Conservation (phyloP, 2,797 vertebrate species). For the Eulemur albifrons region DNA sequence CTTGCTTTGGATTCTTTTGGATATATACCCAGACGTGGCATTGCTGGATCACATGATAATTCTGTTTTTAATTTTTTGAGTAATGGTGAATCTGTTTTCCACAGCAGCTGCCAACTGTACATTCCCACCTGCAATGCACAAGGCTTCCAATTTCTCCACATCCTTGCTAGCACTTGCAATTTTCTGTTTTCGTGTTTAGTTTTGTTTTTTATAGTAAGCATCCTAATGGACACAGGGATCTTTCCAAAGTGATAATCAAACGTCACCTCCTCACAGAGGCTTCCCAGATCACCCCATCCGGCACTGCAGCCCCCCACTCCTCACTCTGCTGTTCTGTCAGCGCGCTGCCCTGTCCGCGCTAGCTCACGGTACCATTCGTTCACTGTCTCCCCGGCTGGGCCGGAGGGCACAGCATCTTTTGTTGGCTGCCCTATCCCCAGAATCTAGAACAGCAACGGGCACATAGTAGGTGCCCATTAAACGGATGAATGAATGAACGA, state of each 20-base stretch:
- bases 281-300: not conserved
- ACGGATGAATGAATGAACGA: not conserved
- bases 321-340: not conserved
- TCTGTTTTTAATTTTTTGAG: not conserved
- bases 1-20: not conserved
- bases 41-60: not conserved
- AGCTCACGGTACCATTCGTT: not conserved
- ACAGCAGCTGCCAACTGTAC: not conserved
- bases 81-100: not conserved
- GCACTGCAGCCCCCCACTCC: too few relatives aligned
- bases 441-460: not conserved
- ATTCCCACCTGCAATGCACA: not conserved
- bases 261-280: not conserved
- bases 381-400: not conserved
- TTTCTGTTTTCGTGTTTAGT: not conserved
- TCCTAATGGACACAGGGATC: not conserved
- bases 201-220: not conserved
- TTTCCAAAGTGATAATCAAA: not conserved
- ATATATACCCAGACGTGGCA: not conserved
- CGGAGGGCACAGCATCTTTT: not conserved
- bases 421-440: not conserved
- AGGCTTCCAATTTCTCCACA: not conserved
- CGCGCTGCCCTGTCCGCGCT: not conserved
- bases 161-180: not conserved
- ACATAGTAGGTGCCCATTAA: not conserved